These are phyloP conservation scores for Anarrhichthys ocellatus DNA, from an alignment of 2,113 vertebrate species.

Conservation along the genomic window DNA sequence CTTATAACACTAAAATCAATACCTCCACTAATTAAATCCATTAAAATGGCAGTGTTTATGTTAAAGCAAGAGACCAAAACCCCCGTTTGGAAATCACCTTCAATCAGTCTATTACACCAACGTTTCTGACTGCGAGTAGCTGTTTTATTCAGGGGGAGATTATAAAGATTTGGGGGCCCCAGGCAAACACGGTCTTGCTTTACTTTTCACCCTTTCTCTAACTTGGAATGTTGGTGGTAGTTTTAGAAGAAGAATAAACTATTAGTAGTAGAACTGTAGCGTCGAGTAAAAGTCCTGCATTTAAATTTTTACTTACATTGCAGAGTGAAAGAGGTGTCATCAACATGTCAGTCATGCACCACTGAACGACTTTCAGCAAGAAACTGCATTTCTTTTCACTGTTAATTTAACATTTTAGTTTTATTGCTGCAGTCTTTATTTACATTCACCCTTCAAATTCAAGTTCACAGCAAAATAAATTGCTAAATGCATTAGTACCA, in stretches of 20 bases:
- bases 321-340: not conserved
- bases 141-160: too few species aligned
- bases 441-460: conserved; percentile 30
- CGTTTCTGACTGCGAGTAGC: too few species aligned
- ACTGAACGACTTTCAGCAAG: conserved; percentile 45
- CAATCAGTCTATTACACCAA: too few species aligned
- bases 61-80: not conserved
- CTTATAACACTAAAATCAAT: not conserved
- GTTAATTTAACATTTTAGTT: conserved; percentile 42
- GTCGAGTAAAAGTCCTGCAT: not conserved
- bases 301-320: not conserved
- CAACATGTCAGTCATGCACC: conserved; percentile 55
- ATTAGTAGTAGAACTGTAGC: too few species aligned
- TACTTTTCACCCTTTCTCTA: too few species aligned
- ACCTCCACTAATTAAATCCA: not conserved
- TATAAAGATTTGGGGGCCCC: too few species aligned
- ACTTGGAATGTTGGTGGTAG: not conserved
- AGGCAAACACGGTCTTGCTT: not conserved
- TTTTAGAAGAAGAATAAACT: not conserved
- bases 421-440: conserved; percentile 46
- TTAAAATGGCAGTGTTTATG: not conserved
- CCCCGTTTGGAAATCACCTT: too few species aligned
- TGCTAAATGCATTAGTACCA: conserved; percentile 16
- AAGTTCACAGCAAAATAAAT: conserved; percentile 35
- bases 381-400: conserved; percentile 40